Evolutionary conservation across 2,113 vertebrate genomes (phyloP).

Genomic region (Erythrocercus mccallii): DNA sequence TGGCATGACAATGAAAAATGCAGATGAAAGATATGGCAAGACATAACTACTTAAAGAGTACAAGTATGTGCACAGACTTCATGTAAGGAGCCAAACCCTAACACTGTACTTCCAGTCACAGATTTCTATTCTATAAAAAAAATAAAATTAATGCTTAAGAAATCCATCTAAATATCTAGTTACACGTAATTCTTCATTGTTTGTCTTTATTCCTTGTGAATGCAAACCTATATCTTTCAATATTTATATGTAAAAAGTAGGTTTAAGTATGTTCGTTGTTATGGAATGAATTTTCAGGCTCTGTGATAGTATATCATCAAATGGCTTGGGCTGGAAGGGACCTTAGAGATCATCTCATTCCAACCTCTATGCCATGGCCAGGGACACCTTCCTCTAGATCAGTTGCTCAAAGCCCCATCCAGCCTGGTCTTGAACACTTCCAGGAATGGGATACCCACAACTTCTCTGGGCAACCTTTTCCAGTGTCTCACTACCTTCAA

Average conservation of each 20-base stretch:
- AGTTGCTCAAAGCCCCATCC: background rate
- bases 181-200: background rate
- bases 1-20: background rate
- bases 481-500: background rate
- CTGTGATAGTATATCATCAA: background rate
- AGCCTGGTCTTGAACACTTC: background rate
- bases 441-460: background rate
- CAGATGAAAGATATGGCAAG: background rate
- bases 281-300: background rate
- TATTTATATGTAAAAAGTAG: background rate
- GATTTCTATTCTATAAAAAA: background rate
- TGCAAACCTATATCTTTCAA: background rate
- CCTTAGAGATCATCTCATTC: background rate
- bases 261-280: background rate
- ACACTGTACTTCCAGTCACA: background rate
- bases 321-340: background rate
- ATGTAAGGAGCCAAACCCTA: background rate
- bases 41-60: background rate
- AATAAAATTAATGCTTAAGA: background rate
- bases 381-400: background rate
- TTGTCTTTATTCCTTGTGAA: background rate
- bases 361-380: fast-evolving
- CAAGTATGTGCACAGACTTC: background rate
- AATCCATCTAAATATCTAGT: background rate
- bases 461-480: no score